Conservation (phyloP, 2,113 vertebrate genomes). For the Lycaon pictus region DNA sequence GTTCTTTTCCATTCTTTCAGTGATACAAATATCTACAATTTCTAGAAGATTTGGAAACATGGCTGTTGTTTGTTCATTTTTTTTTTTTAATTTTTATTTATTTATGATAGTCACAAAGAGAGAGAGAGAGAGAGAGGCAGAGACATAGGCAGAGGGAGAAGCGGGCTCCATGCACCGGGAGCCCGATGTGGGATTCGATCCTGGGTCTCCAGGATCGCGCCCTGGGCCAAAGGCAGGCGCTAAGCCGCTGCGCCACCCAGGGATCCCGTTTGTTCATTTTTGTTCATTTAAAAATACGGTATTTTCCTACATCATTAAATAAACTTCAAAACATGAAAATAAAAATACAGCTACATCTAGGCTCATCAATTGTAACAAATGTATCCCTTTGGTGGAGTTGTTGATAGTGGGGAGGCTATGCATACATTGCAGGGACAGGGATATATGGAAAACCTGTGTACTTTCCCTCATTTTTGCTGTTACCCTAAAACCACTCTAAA, state of each 20-base stretch:
- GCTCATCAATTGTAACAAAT: not conserved
- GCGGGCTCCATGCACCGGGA: too few relatives aligned
- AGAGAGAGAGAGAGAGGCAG: too few relatives aligned
- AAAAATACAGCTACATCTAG: not conserved
- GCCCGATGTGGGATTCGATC: too few relatives aligned
- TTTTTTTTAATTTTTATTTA: too few relatives aligned
- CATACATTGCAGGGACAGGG: not conserved
- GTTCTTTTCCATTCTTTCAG: conserved; percentile 11
- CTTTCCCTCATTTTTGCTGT: not conserved
- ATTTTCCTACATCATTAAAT: not conserved
- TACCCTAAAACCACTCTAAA: not conserved
- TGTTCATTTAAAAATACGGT: not conserved
- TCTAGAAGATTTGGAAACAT: conserved; percentile 35
- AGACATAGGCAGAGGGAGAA: too few relatives aligned
- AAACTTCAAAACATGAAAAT: conserved; percentile 14
- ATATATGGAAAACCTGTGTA: not conserved
- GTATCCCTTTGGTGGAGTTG: not conserved
- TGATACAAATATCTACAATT: not conserved
- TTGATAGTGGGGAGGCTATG: not conserved
- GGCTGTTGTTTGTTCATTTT: not conserved
- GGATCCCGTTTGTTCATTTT: not conserved
- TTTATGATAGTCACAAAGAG: too few relatives aligned
- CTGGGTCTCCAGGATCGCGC: too few relatives aligned
- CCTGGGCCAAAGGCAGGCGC: too few relatives aligned
- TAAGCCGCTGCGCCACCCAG: too few relatives aligned